Percentiles rank a stretch among this genome's conserved stretches.
These are phyloP conservation scores for Papilio polytes DNA, from an alignment of 1,140 invertebrate genomes.

Conservation along the genomic window DNA sequence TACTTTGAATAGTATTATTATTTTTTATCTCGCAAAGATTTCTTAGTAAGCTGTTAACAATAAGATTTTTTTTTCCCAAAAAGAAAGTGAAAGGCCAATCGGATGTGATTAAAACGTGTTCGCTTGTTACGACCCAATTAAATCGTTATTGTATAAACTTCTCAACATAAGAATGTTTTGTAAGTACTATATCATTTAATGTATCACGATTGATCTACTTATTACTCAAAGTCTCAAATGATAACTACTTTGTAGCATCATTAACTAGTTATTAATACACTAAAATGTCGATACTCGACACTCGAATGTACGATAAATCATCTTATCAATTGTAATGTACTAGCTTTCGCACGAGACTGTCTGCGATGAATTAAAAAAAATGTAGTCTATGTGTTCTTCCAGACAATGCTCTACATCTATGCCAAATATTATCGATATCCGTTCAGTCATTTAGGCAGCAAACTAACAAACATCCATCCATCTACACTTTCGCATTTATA, in stretches of 20 bases:
- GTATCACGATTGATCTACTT: conserved; percentile 50
- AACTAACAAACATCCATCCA: too few species aligned
- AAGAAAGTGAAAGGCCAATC: conserved; percentile 75
- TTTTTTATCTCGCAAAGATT: conserved; percentile 3
- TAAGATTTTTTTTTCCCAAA: conserved; percentile 33
- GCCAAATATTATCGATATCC: too few species aligned
- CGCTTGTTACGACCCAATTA: conserved; percentile 76
- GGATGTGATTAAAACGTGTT: conserved; percentile 73
- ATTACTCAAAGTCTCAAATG: conserved; percentile 29
- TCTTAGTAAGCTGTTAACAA: conserved; percentile 19
- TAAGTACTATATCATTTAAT: conserved; percentile 59
- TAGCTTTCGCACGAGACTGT: background rate
- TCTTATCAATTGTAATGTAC: background rate
- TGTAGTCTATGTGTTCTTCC: too few species aligned
- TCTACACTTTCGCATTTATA: too few species aligned
- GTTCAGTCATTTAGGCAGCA: too few species aligned
- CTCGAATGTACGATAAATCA: background rate
- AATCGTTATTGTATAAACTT: conserved; percentile 76
- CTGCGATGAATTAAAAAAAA: too few species aligned
- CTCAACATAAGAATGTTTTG: conserved; percentile 71
- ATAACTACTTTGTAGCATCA: conserved; percentile 24
- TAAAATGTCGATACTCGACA: background rate
- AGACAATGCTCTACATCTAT: too few species aligned
- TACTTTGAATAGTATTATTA: background rate
- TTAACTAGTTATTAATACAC: conserved; percentile 7